Percentiles rank a stretch among this genome's conserved stretches.
Evolutionary conservation across 2,888 invertebrate species (phyloP).

Genomic region (Drosophila ezoana): DNA sequence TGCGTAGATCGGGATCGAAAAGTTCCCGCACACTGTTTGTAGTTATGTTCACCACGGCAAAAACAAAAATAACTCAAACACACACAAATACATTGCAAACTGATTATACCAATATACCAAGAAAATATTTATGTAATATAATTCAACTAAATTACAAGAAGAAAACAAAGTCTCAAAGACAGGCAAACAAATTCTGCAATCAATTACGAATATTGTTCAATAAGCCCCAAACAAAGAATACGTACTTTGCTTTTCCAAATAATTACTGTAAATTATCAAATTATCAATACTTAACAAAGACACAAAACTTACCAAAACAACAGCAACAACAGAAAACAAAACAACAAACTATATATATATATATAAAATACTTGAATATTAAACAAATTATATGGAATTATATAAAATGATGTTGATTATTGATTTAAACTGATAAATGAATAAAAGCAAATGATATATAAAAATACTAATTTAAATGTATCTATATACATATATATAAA

Average conservation of each 20-base stretch:
- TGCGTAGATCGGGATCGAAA: conserved; percentile 65
- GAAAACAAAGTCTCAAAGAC: conserved; percentile 22
- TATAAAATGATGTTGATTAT: conserved; percentile 81
- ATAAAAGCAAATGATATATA: conserved; percentile 70
- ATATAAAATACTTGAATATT: conserved; percentile 73
- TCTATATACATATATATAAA: conserved; percentile 4
- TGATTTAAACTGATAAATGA: conserved; percentile 73
- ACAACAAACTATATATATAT: conserved; percentile 64
- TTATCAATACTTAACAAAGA: conserved; percentile 53
- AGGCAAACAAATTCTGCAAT: conserved; percentile 54
- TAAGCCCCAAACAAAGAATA: conserved; percentile 41
- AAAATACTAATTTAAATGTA: conserved; percentile 36
- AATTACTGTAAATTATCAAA: conserved; percentile 73
- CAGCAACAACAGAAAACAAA: conserved; percentile 59
- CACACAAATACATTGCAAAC: conserved; percentile 65
- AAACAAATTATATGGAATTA: conserved; percentile 77
- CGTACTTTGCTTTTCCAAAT: conserved; percentile 71
- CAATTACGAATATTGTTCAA: conserved; percentile 67
- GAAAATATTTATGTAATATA: conserved; percentile 77
- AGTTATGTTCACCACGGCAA: conserved; percentile 72
- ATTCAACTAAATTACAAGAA: conserved; percentile 71
- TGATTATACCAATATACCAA: conserved; percentile 53
- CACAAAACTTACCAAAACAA: conserved; percentile 61
- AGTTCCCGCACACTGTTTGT: conserved; percentile 66
- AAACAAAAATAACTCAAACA: conserved; percentile 24